Evolutionary conservation across 2,888 invertebrate genomes (phyloP).

Genomic region (Tholera decimalis): DNA sequence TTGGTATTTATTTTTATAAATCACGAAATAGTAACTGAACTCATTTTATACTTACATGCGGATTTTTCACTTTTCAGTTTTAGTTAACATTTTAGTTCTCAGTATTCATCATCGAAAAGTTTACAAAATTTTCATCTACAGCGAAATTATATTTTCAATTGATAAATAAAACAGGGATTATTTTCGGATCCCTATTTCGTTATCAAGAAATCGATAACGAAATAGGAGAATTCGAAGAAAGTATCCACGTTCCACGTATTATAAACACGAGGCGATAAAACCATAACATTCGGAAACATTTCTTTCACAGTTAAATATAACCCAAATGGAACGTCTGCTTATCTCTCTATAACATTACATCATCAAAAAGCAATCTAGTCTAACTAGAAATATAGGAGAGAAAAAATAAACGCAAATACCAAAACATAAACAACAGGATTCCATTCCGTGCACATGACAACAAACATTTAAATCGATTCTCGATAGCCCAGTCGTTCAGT

Average conservation of each 20-base stretch:
- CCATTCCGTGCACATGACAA: conserved; percentile 47
- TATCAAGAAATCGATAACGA: background rate
- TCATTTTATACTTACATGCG: background rate
- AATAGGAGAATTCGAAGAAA: no score
- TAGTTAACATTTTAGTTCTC: background rate
- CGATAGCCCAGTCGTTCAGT: conserved; percentile 48
- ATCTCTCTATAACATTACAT: background rate
- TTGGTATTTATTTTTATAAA: no score
- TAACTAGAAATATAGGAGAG: background rate
- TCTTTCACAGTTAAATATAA: background rate
- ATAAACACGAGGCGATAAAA: background rate
- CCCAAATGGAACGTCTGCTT: background rate
- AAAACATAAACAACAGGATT: conserved; percentile 53
- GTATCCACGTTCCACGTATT: background rate
- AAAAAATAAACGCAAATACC: conserved; percentile 7
- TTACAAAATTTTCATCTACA: background rate
- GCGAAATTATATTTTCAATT: background rate
- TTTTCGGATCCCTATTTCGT: background rate
- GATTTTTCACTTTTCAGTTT: background rate
- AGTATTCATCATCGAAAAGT: background rate
- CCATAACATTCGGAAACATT: background rate
- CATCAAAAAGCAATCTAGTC: background rate
- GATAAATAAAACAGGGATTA: background rate
- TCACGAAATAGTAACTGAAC: no score
- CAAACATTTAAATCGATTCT: conserved; percentile 62